A percentile compares a stretch with the other conserved stretches of the same genome.
These are phyloP conservation scores for Tarsius wallacei DNA, from an alignment of 2,797 vertebrate species.

Conservation along the genomic window DNA sequence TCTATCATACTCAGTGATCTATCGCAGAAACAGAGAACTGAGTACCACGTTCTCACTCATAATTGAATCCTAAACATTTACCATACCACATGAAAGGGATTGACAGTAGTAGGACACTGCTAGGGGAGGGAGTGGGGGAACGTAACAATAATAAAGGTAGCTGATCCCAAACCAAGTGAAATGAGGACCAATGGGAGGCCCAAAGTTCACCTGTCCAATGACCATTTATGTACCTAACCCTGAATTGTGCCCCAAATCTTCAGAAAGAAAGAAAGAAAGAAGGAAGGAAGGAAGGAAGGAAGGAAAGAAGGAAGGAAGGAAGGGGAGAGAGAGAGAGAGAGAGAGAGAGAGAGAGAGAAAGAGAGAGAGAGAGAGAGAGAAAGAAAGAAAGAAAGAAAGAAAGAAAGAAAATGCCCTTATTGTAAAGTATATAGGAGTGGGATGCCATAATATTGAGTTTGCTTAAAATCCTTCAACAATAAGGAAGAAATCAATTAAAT, in stretches of 20 bases:
- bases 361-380: no score
- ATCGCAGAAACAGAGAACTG: not conserved
- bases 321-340: no score
- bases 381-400: no score
- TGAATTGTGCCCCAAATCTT: no score
- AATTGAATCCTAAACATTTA: not conserved
- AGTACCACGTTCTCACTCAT: not conserved
- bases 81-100: not conserved
- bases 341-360: not conserved
- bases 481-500: not conserved
- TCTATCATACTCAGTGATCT: not conserved
- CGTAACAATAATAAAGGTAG: no score
- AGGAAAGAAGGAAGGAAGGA: not conserved
- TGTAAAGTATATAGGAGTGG: not conserved
- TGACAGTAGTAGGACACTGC: not conserved
- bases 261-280: no score
- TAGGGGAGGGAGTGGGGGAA: not conserved
- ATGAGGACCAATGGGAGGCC: no score
- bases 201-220: no score
- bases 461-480: not conserved
- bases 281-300: not conserved
- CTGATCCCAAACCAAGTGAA: no score
- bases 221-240: no score
- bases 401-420: not conserved
- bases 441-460: not conserved